Base-by-base conservation (phyloP, 2,888 invertebrate genomes). In the Pseudoips prasinana region DNA sequence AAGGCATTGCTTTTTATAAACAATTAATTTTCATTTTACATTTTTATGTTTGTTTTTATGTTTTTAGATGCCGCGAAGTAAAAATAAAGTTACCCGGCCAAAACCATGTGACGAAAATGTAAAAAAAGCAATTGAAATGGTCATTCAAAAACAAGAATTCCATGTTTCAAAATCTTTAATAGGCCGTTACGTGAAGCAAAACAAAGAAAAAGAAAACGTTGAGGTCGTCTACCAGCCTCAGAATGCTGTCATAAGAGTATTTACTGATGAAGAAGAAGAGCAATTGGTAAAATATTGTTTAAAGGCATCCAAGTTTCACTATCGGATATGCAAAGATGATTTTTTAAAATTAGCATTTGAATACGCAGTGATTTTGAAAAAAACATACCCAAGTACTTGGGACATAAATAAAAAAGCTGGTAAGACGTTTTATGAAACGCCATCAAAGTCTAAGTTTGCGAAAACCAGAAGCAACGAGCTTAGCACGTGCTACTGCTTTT, bases 41-140 rank as follows among this genome's bases (percentile, higher is more conserved):
- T 10, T 17, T 27, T 17, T 10, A 19, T 17, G 4, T 8, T 17
- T 27, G 6, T 27, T 17, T 17, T 19, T 27, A 6, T 6, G 2
- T 9, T 35, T 35, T 30, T 23, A 35, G 35, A 30, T 35, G 29
- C 35, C 27, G 27, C 27, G 27, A 27, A 36, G 36, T 25, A 32
- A 36, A 29, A 36, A 36, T 18, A 31, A 33, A 23, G 11, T 25
- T 6, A 25, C 18, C 25, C 17, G 31, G 25, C 9, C 11, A 2
- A 33, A 25, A 26, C 14, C 22, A 28, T 14, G n/a, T 27, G 8
- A 17, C n/a, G 27, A 27, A 10, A 27, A 27, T 18, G 27, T 35
- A 4, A 35, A 31, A 2, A 28, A 35, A 11, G 29, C 35, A n/a
- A 17, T 35, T 35, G 23, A 31, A 14, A 10, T 23, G 18, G 9